Base-by-base conservation (phyloP, 2,888 invertebrate genomes). In the Dioctria linearis region DNA sequence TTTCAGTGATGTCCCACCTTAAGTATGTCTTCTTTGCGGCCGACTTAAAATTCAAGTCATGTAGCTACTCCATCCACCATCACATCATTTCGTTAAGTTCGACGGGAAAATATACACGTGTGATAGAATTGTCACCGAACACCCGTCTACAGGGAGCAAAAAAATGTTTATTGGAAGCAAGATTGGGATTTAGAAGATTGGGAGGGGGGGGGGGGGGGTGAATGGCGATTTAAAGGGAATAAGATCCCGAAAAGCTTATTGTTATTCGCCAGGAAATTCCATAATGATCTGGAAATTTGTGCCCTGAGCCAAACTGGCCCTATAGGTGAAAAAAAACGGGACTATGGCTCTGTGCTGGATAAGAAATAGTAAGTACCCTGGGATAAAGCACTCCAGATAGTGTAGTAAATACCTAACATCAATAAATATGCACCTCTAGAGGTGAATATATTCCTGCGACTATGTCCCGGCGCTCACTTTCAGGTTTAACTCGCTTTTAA, bases 201-300 rank as follows among this genome's bases (percentile, higher is more conserved):
- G n/a, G n/a, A n/a, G 25, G 25, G 0, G 25, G 25, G 25, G 0
- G 25, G 25, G 25, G 25, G 25, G 25, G 1, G 2, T 25, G 25
- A 25, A 25, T 25, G 25, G 2, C 25, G 4, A 11, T 46, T 49
- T 54, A 51, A 40, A 78, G 40, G 54, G 78, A 66, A 42, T 13
- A 42, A 71, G 76, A 76, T 78, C 37, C 69, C 49, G 71, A 78
- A 63, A 46, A 81, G 59, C 57, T 81, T 67, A 78, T 81, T 81
- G 80, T 81, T 81, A 81, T 81, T 81, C 81, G 80, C 80, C 69
- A 80, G 80, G 76, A 61, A 81, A 61, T 80, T 80, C 78, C 80
- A 81, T 81, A 80, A 81, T 81, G 81, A 81, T 81, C 81, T 81
- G 81, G 71, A 81, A 81, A 81, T 81, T 81, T 81, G 78, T 81